Percentiles rank a stretch among this genome's conserved stretches.
Evolutionary conservation across 2,888 invertebrate species (phyloP).

Genomic region (Tinea pellionella): DNA sequence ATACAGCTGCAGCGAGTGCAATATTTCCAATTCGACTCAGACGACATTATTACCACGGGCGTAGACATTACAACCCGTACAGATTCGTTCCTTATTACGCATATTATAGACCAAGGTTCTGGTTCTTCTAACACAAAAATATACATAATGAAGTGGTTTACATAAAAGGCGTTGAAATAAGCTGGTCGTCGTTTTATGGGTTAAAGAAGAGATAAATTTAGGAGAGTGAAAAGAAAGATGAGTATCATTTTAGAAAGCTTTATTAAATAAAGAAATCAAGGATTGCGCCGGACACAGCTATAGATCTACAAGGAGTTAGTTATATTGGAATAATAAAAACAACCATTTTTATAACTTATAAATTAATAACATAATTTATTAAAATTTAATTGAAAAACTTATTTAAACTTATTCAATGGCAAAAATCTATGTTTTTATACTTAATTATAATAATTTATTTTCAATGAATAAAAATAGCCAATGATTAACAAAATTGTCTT

Average conservation of each 20-base stretch:
- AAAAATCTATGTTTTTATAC: background rate
- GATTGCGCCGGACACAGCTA: background rate
- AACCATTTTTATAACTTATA: background rate
- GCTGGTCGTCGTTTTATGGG: background rate
- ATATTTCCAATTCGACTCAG: constrained; percentile 38
- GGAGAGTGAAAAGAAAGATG: background rate
- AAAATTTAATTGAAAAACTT: background rate
- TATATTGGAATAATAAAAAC: background rate
- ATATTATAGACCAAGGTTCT: constrained; percentile 48
- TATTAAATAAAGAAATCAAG: background rate
- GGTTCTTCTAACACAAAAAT: constrained; percentile 33
- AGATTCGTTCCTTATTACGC: constrained; percentile 38
- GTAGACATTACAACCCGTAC: constrained; percentile 35
- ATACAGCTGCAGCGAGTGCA: constrained; percentile 26
- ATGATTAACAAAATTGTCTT: background rate
- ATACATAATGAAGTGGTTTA: background rate
- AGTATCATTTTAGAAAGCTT: background rate
- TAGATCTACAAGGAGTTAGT: constrained; percentile 13
- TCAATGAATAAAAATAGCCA: background rate
- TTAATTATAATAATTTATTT: background rate
- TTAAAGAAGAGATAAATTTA: background rate
- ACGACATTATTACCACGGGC: constrained; percentile 19
- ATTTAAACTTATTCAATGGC: constrained; percentile 4
- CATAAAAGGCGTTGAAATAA: background rate
- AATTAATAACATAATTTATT: background rate